Evolutionary conservation across 30 jellyfish, hydroid and myxozoan species (phyloP).

Genomic region (Aurelia sp.): DNA sequence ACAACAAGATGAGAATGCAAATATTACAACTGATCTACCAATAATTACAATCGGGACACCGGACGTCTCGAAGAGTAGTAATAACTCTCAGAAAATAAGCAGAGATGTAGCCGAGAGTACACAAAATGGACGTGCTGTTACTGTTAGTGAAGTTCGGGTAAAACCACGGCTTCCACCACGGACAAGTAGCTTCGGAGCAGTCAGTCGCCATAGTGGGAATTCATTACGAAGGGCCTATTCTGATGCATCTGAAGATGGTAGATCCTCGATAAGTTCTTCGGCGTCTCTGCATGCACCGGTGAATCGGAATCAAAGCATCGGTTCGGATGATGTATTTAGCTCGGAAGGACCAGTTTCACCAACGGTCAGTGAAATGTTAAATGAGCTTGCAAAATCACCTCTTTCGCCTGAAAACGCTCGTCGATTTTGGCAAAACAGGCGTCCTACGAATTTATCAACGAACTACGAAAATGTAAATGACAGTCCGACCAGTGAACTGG

Average conservation of each 20-base stretch:
- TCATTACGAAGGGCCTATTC: slow-evolving; percentile 52
- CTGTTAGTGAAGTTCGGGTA: slow-evolving; percentile 26
- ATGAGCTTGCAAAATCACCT: slow-evolving; percentile 77
- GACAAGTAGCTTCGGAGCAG: slow-evolving; percentile 78
- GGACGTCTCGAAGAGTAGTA: background rate
- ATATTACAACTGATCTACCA: background rate
- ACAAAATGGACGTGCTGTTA: background rate
- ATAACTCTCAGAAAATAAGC: background rate
- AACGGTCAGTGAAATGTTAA: slow-evolving; percentile 65
- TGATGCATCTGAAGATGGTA: slow-evolving; percentile 33
- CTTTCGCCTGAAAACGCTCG: slow-evolving; percentile 68
- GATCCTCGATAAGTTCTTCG: slow-evolving; percentile 2
- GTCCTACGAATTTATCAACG: slow-evolving; percentile 56
- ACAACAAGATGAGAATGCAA: background rate
- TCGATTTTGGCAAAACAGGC: slow-evolving; percentile 56
- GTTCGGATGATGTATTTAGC: slow-evolving; percentile 80
- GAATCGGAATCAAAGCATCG: slow-evolving; percentile 29
- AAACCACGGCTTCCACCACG: slow-evolving; percentile 79
- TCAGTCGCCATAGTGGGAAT: slow-evolving; percentile 55
- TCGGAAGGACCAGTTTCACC: slow-evolving; percentile 71
- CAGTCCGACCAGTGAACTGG: slow-evolving; percentile 33
- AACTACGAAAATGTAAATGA: slow-evolving; percentile 69
- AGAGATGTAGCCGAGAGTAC: slow-evolving; percentile 4
- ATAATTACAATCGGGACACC: slow-evolving; percentile 35
- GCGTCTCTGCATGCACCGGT: slow-evolving; percentile 33